A percentile compares a stretch with the other conserved stretches of the same genome.
Evolutionary conservation across 2,888 invertebrate species (phyloP).

Genomic region (Colletes collaris): DNA sequence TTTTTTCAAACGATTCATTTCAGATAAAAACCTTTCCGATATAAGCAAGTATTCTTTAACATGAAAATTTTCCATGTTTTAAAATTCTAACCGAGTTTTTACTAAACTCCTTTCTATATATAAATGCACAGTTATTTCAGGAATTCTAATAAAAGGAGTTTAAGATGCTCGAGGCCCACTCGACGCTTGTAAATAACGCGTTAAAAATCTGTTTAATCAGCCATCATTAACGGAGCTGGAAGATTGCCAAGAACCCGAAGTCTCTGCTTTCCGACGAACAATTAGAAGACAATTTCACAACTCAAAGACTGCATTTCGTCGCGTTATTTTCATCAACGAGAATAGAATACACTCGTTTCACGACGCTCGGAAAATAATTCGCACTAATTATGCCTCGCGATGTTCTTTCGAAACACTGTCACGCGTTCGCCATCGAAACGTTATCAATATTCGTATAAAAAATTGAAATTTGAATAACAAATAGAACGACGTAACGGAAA

Average conservation of each 20-base stretch:
- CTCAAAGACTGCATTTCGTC: not conserved
- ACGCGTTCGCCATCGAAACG: no score
- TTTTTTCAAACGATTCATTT: no score
- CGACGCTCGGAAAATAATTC: not conserved
- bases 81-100: no score
- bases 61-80: no score
- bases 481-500: no score
- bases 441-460: no score
- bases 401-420: not conserved
- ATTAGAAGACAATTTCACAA: constrained; percentile 23
- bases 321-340: not conserved
- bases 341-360: not conserved
- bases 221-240: constrained; percentile 14
- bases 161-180: not conserved
- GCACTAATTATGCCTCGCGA: not conserved
- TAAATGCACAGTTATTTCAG: no score
- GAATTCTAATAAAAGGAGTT: no score
- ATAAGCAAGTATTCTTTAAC: no score
- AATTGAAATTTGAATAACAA: no score
- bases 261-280: constrained; percentile 3
- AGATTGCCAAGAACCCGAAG: not conserved
- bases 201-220: constrained; percentile 5
- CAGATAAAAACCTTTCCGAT: no score
- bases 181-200: not conserved
- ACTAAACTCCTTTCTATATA: no score